Evolutionary conservation across 2,888 invertebrate species (phyloP).

Genomic region (Argynnis bischoffii): DNA sequence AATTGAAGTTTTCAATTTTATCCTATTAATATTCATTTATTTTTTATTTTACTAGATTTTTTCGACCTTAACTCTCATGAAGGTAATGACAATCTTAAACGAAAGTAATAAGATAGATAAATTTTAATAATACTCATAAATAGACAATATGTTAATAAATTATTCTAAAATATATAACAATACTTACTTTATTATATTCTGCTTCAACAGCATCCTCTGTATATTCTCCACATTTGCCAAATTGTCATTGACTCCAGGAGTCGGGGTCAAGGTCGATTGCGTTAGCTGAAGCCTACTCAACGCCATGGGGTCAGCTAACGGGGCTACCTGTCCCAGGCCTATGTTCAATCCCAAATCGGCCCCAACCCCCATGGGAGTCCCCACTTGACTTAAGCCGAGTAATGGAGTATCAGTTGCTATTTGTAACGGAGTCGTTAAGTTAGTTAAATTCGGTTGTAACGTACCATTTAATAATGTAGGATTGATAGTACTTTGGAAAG

Average conservation of each 20-base stretch:
- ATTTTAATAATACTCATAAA: too few species aligned
- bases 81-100: too few species aligned
- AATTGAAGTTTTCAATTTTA: too few species aligned
- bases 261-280: slow-evolving; percentile 55
- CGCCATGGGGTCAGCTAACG: slow-evolving; percentile 46
- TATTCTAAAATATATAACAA: not conserved
- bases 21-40: too few species aligned
- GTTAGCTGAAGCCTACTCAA: slow-evolving; percentile 47
- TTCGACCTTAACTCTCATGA: too few species aligned
- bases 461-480: slow-evolving; percentile 50
- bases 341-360: slow-evolving; percentile 57
- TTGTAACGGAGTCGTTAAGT: slow-evolving; percentile 68
- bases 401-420: slow-evolving; percentile 69
- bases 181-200: slow-evolving; percentile 77
- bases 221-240: slow-evolving; percentile 72
- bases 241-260: slow-evolving; percentile 52
- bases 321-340: slow-evolving; percentile 44
- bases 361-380: slow-evolving; percentile 60
- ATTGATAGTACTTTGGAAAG: slow-evolving; percentile 47
- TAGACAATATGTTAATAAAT: not conserved
- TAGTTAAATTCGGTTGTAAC: slow-evolving; percentile 54
- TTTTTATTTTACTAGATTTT: too few species aligned
- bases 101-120: too few species aligned
- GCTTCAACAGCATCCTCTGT: slow-evolving; percentile 76
- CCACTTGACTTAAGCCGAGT: slow-evolving; percentile 65